Evolutionary conservation across 1,140 invertebrate genomes (phyloP).

Genomic region (Drosophila erecta): DNA sequence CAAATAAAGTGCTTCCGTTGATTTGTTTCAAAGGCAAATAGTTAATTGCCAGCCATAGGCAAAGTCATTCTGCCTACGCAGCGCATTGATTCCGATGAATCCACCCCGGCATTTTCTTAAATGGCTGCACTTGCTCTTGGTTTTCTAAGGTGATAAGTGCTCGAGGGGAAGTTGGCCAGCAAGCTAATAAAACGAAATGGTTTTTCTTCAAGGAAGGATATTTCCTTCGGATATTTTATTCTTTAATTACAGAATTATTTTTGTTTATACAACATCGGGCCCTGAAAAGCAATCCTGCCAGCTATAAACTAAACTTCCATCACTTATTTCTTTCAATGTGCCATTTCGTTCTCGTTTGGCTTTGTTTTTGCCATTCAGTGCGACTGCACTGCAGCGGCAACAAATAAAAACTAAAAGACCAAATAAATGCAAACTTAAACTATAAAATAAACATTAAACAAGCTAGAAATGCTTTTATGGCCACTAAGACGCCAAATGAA

Average conservation of each 20-base stretch:
- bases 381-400: conserved; percentile 33
- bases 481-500: conserved; percentile 64
- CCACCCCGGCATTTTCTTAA: conserved; percentile 4
- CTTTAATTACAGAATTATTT: too few relatives aligned
- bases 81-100: conserved; percentile 52
- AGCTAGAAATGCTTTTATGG: conserved; percentile 83
- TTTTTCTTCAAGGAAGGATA: too few relatives aligned
- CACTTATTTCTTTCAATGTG: conserved; percentile 7
- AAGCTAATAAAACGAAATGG: conserved; percentile 25
- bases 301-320: background rate
- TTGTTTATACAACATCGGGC: too few relatives aligned
- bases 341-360: conserved; percentile 14
- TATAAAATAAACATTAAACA: conserved; percentile 84
- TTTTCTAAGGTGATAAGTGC: conserved; percentile 4
- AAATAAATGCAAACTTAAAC: conserved; percentile 84
- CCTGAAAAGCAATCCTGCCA: too few relatives aligned
- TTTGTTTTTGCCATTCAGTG: conserved; percentile 47
- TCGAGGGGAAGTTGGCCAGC: background rate
- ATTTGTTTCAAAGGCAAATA: conserved; percentile 82
- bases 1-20: conserved; percentile 81
- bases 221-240: too few relatives aligned
- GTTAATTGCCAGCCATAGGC: conserved; percentile 75
- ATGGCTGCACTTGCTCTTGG: conserved; percentile 46
- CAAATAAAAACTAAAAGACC: conserved; percentile 82
- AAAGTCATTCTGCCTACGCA: conserved; percentile 54